phyloP scores from a whole-genome alignment of 2,113 vertebrate species.

The Xenotilapia leptura region DNA sequence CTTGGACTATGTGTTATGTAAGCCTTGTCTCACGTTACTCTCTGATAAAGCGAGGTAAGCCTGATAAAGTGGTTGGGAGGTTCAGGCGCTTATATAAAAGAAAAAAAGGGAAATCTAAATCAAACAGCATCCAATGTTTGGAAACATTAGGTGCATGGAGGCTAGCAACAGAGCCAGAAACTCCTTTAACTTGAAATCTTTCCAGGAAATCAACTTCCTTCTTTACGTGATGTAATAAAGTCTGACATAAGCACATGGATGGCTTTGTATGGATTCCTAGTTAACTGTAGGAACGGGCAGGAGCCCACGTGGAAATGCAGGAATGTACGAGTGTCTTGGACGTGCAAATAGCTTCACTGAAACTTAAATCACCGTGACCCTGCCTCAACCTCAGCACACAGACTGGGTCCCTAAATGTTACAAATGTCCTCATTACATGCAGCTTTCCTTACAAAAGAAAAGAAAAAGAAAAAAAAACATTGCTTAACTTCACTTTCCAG shows the following conservation, averaged over 20 bases:
- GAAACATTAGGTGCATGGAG: background rate
- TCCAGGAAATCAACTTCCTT: background rate
- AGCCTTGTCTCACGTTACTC: conserved; percentile 8
- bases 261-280: background rate
- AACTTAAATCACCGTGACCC: conserved; percentile 5
- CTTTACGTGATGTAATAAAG: background rate
- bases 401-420: background rate
- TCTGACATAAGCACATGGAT: background rate
- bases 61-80: background rate
- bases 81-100: background rate
- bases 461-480: background rate
- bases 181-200: background rate
- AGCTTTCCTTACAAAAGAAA: background rate
- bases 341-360: background rate
- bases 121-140: background rate
- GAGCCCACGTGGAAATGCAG: background rate
- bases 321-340: background rate
- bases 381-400: background rate
- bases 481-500: background rate
- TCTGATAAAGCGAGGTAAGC: background rate
- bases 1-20: conserved; percentile 25
- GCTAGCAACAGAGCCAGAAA: background rate
- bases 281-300: background rate
- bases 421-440: background rate
- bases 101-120: background rate